Conservation (phyloP, 35 echinoderm and acorn worm species). For the Heliocidaris erythrogramma region DNA sequence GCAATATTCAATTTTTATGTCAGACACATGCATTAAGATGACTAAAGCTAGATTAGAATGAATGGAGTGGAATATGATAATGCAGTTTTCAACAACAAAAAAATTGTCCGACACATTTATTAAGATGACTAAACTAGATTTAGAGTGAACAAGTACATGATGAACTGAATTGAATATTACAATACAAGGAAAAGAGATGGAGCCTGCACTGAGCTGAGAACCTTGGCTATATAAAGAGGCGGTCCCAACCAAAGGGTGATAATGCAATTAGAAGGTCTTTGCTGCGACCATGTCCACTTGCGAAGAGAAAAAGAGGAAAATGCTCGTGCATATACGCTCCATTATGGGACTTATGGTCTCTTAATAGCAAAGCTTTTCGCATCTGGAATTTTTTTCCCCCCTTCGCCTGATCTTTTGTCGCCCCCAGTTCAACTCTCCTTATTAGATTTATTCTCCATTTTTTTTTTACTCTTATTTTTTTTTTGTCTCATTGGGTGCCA, state of each 20-base stretch:
- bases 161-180: not conserved
- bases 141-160: not conserved
- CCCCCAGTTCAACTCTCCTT: slow-evolving; percentile 18
- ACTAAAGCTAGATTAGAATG: not conserved
- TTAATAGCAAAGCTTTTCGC: slow-evolving; percentile 33
- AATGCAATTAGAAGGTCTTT: slow-evolving; percentile 43
- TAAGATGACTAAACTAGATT: not conserved
- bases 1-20: too few species aligned
- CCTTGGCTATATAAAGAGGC: not conserved
- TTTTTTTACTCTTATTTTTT: not conserved
- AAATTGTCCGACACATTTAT: too few species aligned
- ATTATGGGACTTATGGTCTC: slow-evolving; percentile 20
- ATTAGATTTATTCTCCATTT: slow-evolving; percentile 27
- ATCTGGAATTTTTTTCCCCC: not conserved
- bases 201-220: not conserved
- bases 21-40: not conserved
- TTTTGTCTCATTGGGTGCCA: slow-evolving; percentile 16
- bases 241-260: not conserved
- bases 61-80: too few species aligned
- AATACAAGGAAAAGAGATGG: not conserved
- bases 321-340: slow-evolving; percentile 15
- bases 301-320: not conserved
- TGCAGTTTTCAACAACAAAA: too few species aligned
- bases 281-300: not conserved
- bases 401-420: slow-evolving; percentile 4